Percentiles rank a stretch among this genome's conserved stretches.
These are phyloP conservation scores for Frankliniella fusca DNA, from an alignment of 2,888 invertebrate species.

Conservation along the genomic window DNA sequence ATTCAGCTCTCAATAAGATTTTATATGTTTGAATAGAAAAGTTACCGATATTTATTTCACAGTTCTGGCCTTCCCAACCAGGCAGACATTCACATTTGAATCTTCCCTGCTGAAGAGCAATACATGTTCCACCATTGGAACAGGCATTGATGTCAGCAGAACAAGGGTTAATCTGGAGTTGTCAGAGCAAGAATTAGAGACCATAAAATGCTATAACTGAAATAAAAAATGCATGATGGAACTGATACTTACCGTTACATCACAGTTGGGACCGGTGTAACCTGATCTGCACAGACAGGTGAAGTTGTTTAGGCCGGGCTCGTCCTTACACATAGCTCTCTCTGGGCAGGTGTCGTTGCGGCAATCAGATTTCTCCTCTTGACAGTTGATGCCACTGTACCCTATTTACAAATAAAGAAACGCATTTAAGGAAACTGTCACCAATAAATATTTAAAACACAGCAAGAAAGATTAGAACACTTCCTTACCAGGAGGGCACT, in stretches of 20 bases:
- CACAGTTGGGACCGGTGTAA: constrained; percentile 89
- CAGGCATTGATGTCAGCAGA: constrained; percentile 87
- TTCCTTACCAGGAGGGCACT: constrained; percentile 64
- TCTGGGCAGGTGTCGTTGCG: constrained; percentile 87
- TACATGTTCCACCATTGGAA: constrained; percentile 82
- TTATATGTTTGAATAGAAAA: not conserved
- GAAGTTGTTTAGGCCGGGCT: constrained; percentile 80
- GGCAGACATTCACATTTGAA: constrained; percentile 92
- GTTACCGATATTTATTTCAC: constrained; percentile 71
- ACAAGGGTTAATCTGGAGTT: constrained; percentile 77
- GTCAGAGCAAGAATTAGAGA: constrained; percentile 35
- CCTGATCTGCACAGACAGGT: constrained; percentile 92
- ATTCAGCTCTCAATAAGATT: not conserved
- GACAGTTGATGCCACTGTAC: constrained; percentile 89
- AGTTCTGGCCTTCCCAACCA: constrained; percentile 96
- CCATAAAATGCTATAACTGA: not conserved
- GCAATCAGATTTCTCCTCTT: constrained; percentile 88
- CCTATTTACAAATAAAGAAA: constrained; percentile 45
- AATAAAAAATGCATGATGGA: not conserved
- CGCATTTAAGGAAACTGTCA: constrained; percentile 6
- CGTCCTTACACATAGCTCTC: constrained; percentile 95
- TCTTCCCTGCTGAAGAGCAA: constrained; percentile 84
- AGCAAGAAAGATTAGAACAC: not conserved
- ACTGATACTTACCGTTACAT: constrained; percentile 65
- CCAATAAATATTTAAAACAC: not conserved